Percentiles rank a stretch among this genome's conserved stretches.
These are phyloP conservation scores for Drosophila histrio DNA, from an alignment of 2,888 invertebrate species.

Conservation along the genomic window DNA sequence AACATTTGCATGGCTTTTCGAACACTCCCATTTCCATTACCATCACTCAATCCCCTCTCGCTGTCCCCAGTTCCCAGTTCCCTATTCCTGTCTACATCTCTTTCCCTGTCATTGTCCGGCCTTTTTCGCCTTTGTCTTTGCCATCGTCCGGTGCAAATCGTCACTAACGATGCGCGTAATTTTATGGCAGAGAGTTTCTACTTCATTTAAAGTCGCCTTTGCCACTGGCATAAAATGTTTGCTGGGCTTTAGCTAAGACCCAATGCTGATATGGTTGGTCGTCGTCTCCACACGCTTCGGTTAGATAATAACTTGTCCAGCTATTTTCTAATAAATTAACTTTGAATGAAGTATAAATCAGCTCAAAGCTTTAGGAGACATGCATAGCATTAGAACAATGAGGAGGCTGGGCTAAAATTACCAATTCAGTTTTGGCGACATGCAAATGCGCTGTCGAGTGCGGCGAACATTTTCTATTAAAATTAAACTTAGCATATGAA, in stretches of 20 bases:
- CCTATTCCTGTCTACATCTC: not conserved
- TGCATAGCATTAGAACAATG: conserved; percentile 36
- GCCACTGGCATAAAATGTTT: conserved; percentile 52
- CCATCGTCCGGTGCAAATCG: conserved; percentile 74
- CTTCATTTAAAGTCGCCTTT: conserved; percentile 71
- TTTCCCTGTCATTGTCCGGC: conserved; percentile 32
- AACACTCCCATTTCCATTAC: not conserved
- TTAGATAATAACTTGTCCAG: conserved; percentile 76
- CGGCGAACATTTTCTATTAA: not conserved
- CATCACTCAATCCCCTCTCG: conserved; percentile 9
- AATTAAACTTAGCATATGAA: not conserved
- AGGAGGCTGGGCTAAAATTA: not conserved
- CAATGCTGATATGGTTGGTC: conserved; percentile 58
- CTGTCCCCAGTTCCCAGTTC: not conserved
- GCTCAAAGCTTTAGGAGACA: conserved; percentile 57
- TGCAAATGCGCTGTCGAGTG: conserved; percentile 24
- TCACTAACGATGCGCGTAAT: conserved; percentile 82
- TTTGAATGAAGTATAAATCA: conserved; percentile 76
- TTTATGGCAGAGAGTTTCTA: conserved; percentile 78
- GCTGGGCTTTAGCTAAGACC: conserved; percentile 63
- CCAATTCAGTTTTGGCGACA: conserved; percentile 4
- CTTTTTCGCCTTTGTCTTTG: conserved; percentile 41
- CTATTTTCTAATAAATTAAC: conserved; percentile 79
- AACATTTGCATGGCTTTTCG: conserved; percentile 65
- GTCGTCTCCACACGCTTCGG: conserved; percentile 37